Conservation (phyloP, 2,888 invertebrate genomes). For the Cephalotes varians region DNA sequence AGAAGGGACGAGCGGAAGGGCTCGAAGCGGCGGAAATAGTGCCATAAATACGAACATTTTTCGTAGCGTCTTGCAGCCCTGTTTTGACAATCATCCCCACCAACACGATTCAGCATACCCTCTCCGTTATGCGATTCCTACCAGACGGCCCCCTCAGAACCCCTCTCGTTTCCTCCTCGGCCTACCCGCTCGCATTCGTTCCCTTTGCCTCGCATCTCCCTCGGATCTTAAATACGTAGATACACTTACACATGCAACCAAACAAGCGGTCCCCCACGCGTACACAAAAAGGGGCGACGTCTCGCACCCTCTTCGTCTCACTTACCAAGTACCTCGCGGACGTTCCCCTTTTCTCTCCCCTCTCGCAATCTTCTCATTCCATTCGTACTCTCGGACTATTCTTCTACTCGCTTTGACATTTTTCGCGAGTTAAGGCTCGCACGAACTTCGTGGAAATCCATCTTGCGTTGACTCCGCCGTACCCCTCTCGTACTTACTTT, state of each 20-base stretch:
- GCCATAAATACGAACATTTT: constrained; percentile 84
- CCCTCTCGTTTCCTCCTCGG: constrained; percentile 28
- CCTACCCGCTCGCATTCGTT: constrained; percentile 43
- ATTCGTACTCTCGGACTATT: constrained; percentile 66
- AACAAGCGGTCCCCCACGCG: constrained; percentile 56
- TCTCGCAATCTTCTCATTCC: constrained; percentile 28
- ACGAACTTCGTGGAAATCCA: constrained; percentile 78
- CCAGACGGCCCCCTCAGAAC: constrained; percentile 11
- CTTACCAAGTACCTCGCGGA: constrained; percentile 51
- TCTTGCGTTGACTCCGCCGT: constrained; percentile 71
- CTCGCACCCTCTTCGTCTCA: constrained; percentile 62
- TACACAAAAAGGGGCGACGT: constrained; percentile 56
- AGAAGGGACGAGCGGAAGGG: constrained; percentile 62
- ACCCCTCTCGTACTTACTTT: constrained; percentile 61
- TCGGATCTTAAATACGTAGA: constrained; percentile 70
- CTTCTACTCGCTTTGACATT: constrained; percentile 79
- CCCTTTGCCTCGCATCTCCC: constrained; percentile 49
- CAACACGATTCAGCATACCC: constrained; percentile 26
- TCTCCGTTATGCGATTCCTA: constrained; percentile 63
- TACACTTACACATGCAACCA: constrained; percentile 52
- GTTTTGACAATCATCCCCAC: constrained; percentile 82
- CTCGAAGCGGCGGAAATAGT: constrained; percentile 81
- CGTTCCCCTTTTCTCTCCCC: constrained; percentile 32
- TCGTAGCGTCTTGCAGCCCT: constrained; percentile 82
- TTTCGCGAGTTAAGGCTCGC: constrained; percentile 78